Percentiles rank a stretch among this genome's conserved stretches.
Conservation (phyloP, 2,113 vertebrate genomes). For the Nannobrachium achirus region DNA sequence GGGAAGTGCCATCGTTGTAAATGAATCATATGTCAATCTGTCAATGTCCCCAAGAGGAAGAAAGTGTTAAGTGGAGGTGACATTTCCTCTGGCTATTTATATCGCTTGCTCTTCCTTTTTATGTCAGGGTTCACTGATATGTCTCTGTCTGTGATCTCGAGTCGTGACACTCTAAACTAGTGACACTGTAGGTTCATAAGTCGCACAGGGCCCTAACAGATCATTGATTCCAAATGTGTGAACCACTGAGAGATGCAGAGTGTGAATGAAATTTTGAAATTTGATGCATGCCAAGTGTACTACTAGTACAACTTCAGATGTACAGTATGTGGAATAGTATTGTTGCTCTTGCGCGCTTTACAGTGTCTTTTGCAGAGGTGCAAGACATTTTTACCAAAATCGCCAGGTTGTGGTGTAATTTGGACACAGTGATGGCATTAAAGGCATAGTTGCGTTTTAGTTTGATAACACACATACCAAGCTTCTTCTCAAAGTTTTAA, state of each 20-base stretch:
- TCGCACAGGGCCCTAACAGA: slow-evolving; percentile 50
- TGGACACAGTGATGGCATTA: too few species aligned
- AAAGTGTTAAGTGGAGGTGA: slow-evolving; percentile 52
- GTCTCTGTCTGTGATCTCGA: slow-evolving; percentile 42
- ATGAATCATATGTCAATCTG: slow-evolving; percentile 64
- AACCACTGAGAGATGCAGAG: slow-evolving; percentile 28
- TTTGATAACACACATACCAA: too few species aligned
- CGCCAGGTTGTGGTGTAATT: too few species aligned
- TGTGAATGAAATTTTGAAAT: slow-evolving; percentile 59
- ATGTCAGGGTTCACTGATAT: slow-evolving; percentile 15
- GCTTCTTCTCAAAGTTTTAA: too few species aligned
- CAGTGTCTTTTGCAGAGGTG: too few species aligned
- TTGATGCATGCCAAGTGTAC: slow-evolving; percentile 18
- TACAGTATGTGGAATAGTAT: too few species aligned
- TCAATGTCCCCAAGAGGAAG: slow-evolving; percentile 37
- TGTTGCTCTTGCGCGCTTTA: too few species aligned
- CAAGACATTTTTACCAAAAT: too few species aligned
- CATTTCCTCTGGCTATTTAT: slow-evolving; percentile 35
- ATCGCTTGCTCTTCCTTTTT: slow-evolving; percentile 6
- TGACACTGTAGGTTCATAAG: slow-evolving; percentile 45
- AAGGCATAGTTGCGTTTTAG: too few species aligned
- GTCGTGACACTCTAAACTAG: slow-evolving; percentile 37
- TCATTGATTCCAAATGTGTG: slow-evolving; percentile 45
- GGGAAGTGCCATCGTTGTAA: slow-evolving; percentile 49
- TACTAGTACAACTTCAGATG: too few species aligned